Evolutionary conservation across 2,888 invertebrate species (phyloP), one percentile per base, ranked within the genome.

Genomic region (Pheosia tremula): DNA sequence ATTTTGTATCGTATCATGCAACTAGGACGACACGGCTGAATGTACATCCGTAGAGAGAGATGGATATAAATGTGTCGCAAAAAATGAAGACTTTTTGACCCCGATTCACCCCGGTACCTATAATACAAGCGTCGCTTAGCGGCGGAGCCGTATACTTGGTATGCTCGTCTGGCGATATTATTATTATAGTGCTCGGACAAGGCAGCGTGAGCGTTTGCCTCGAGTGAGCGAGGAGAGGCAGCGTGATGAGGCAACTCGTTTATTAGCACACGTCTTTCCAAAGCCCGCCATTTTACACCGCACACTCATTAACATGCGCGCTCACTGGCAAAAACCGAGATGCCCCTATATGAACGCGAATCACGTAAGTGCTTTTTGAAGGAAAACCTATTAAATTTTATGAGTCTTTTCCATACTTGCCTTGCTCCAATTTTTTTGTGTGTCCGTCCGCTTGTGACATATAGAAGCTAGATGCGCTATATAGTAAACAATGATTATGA

Each of bases 341-440:
- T 83, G 84, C 68, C 74, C 82, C 82, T 72, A 86, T 90, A 86
- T 75, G 84, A 78, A 91, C 75, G 77, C 91, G 66, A 50, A 80
- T 83, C 91, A 91, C 90, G 91, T 90, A 88, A 86, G 85, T 84
- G 74, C 82, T 89, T 91, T 90, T 90, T 89, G 88, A 83, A 86
- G 91, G 90, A 90, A 92, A 91, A 84, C 89, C 88, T 91, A 92
- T 92, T 90, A 91, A 93, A 90, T 92, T 93, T 93, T 91, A 92
- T 87, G 91, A 83, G 81, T 84, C 88, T 91, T 91, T 90, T 90
- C 91, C 92, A 91, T 91, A 91, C 90, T 80, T 81, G 90, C 81
- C 79, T 80, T 92, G 92, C 91, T 92, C 93, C 91, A 93, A 90
- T 92, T 93, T 92, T 90, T 91, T 91, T 82, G 82, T 80, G 74